Evolutionary conservation across 2,888 invertebrate species (phyloP), one percentile per base, ranked within the genome.

Genomic region (Netelia melanura): DNA sequence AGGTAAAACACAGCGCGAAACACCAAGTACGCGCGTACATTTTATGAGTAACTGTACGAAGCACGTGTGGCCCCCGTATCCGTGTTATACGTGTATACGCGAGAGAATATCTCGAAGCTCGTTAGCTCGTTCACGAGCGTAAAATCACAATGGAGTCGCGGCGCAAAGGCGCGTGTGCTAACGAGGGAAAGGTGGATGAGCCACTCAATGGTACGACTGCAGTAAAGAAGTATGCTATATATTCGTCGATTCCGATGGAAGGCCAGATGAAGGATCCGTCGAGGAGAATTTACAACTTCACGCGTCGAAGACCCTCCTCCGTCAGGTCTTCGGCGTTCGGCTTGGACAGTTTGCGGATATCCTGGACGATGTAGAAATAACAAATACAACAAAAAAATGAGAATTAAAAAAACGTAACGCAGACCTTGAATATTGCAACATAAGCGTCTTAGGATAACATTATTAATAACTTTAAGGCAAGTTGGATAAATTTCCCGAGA

Each of bases 21-120:
- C 25, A 54, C 62, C 65, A 83, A 64, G 68, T 38, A 38, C 38
- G 54, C 44, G 8, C 48, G 30, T 62, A 21, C 72, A 52, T 25
- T 25, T 77, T 44, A 30, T 64, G 38, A 14, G 44, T 43, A 62
- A 56, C 17, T 23, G 44, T 78, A 61, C 56, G 52, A 72, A 72
- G 67, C 75, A 81, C 79, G 82, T 85, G 68, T 67, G 38, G 38
- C 38, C 38, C 38, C 38, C 38, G 38, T 38, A 38, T 58, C 2
- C 58, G 58, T 58, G n/a, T 58, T 10, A 48, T 48, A 14, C 65
- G 38, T 43, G 81, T 85, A 85, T 89, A 88, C 89, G 90, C 89
- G 91, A 86, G 89, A 88, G 89, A 89, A 88, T 85, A 81, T 84
- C 72, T 80, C 58, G 87, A 87, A 82, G 84, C 89, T 90, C 90